phyloP scores from a whole-genome alignment of 2,113 vertebrate genomes.

The Muntiacus muntjak region DNA sequence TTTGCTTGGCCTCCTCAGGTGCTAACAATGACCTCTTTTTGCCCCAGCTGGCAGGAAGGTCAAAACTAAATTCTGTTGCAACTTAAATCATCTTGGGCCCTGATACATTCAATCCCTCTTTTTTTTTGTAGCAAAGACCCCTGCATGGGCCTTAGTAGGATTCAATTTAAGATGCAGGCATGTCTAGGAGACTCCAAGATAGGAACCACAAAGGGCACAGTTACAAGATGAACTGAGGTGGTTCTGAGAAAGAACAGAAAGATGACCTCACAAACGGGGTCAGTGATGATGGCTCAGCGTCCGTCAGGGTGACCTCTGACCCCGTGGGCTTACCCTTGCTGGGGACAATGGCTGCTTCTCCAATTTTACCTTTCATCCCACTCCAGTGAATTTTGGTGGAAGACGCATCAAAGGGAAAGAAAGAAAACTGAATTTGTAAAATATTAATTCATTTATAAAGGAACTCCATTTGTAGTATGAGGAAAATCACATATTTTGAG shows the following conservation, averaged over 20 bases:
- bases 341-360: background rate
- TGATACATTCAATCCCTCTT: background rate
- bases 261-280: background rate
- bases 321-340: background rate
- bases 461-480: background rate
- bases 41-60: background rate
- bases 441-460: background rate
- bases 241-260: background rate
- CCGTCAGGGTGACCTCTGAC: background rate
- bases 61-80: background rate
- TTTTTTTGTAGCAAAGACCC: background rate
- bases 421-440: background rate
- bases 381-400: background rate
- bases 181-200: too few relatives aligned
- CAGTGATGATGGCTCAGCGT: background rate
- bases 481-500: background rate
- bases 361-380: background rate
- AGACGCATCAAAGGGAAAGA: background rate
- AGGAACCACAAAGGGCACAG: background rate
- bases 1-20: background rate
- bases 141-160: background rate
- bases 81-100: background rate
- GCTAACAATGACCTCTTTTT: background rate
- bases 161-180: background rate
- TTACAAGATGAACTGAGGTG: background rate